phyloP scores from a whole-genome alignment of 1,140 invertebrate species.

The Helicoverpa zea region DNA sequence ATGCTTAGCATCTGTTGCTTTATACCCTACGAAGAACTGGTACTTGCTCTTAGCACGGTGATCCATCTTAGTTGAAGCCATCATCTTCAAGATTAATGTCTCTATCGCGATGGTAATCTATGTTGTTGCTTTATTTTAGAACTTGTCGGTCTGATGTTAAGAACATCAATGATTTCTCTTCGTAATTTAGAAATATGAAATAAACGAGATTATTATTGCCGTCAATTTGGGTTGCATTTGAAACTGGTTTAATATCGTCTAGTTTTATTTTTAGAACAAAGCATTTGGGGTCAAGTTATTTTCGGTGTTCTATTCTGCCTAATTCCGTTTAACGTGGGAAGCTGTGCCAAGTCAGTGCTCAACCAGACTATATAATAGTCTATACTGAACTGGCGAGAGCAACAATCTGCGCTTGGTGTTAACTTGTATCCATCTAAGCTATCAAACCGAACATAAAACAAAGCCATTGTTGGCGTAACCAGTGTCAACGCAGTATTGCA shows the following conservation, averaged over 20 bases:
- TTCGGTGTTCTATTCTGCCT: neutral
- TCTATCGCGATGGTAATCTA: conserved; percentile 39
- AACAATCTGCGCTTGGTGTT: conserved; percentile 18
- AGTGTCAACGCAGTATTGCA: conserved; percentile 66
- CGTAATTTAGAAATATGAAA: neutral
- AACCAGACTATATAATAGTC: neutral
- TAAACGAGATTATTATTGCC: conserved; percentile 22
- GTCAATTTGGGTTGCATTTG: conserved; percentile 6
- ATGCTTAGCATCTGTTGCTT: conserved; percentile 43
- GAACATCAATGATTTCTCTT: conserved; percentile 20
- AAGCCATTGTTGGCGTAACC: conserved; percentile 63
- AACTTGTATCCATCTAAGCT: conserved; percentile 20
- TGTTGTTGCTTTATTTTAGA: conserved; percentile 45
- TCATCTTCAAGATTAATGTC: conserved; percentile 44
- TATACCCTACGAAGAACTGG: conserved; percentile 19
- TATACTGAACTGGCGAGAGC: neutral
- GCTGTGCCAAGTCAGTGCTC: neutral
- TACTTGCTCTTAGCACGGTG: conserved; percentile 7
- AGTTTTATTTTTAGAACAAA: conserved; percentile 10
- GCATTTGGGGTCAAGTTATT: neutral
- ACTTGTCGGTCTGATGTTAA: conserved; percentile 14
- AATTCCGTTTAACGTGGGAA: neutral
- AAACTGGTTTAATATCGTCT: neutral
- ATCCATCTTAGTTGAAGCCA: conserved; percentile 47
- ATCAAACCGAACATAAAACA: conserved; percentile 42